Evolutionary conservation across 2,888 invertebrate genomes (phyloP), one percentile per base, ranked within the genome.

Genomic region (Ethmia dodecea): DNA sequence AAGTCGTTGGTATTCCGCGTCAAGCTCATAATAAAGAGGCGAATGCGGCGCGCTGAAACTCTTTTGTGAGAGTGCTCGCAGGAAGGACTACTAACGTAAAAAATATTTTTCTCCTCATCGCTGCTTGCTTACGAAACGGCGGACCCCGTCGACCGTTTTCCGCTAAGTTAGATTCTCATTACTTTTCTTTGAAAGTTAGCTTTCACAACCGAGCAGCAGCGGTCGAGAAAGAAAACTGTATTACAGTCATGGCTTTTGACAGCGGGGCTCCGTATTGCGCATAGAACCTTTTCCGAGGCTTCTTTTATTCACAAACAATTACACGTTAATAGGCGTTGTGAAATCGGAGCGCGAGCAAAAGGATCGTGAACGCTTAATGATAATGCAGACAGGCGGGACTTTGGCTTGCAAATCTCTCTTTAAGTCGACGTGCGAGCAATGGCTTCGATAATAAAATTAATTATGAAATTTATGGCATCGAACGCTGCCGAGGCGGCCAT

Each of bases 151-250:
- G 55, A 71, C 70, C 70, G 66, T 75, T 80, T 84, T 79, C 75
- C 78, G 75, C 79, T 64, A 64, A 77, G 81, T 83, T 80, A 75
- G 71, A 75, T 76, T 80, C 81, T 80, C 80, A 81, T 83, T 83
- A 81, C 78, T 72, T 81, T 77, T 69, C 74, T 77, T 69, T 75
- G 68, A 74, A 69, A 78, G 77, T 79, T 80, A 73, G 70, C 76
- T 70, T 77, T 77, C 75, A 75, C 73, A 73, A 73, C 63, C 65
- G 57, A 57, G 62, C 59, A n/a, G n/a, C n/a, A 54, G 61, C 61
- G 67, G 63, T 61, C 61, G 66, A 66, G 64, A 64, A 68, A 69
- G 73, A 69, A 75, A 80, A 78, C 67, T 79, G 67, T 70, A 75
- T 78, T 71, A 79, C 73, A 76, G 72, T 65, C 66, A 72, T 69